Evolutionary conservation across 2,113 vertebrate species (phyloP).

Genomic region (Neogale vison): DNA sequence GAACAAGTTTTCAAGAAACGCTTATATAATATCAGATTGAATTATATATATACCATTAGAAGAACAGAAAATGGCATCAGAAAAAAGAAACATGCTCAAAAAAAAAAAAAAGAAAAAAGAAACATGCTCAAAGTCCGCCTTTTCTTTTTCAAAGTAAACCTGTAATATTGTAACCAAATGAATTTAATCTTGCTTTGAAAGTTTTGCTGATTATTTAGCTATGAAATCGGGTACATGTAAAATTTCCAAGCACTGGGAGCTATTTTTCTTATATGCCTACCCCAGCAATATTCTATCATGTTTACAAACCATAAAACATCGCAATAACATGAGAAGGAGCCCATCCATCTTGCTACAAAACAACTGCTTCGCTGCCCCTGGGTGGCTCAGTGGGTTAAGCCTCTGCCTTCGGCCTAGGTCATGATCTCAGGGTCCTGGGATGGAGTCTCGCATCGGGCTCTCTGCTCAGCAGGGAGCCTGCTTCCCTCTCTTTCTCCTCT

Average conservation of each 20-base stretch:
- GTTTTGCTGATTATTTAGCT: background rate
- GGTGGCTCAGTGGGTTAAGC: too few species aligned
- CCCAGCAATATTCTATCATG: background rate
- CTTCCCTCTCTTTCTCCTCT: too few species aligned
- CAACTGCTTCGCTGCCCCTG: background rate
- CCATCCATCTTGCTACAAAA: background rate
- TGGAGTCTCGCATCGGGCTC: too few species aligned
- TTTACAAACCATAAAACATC: slow-evolving; percentile 29
- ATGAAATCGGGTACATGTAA: background rate
- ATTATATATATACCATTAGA: background rate
- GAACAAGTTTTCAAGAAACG: slow-evolving; percentile 11
- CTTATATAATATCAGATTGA: background rate
- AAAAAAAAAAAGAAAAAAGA: background rate
- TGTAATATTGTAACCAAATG: background rate
- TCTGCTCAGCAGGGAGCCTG: too few species aligned
- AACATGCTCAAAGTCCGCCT: background rate
- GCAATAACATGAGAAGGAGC: background rate
- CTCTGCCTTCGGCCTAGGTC: too few species aligned
- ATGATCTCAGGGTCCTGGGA: too few species aligned
- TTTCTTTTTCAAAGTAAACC: slow-evolving; percentile 34
- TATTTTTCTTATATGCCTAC: background rate
- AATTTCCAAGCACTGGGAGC: background rate
- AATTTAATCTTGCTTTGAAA: slow-evolving; percentile 45
- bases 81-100: background rate
- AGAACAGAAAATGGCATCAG: background rate